These are phyloP conservation scores for Rhineura floridana DNA, from an alignment of 2,113 vertebrate genomes.

Conservation along the genomic window DNA sequence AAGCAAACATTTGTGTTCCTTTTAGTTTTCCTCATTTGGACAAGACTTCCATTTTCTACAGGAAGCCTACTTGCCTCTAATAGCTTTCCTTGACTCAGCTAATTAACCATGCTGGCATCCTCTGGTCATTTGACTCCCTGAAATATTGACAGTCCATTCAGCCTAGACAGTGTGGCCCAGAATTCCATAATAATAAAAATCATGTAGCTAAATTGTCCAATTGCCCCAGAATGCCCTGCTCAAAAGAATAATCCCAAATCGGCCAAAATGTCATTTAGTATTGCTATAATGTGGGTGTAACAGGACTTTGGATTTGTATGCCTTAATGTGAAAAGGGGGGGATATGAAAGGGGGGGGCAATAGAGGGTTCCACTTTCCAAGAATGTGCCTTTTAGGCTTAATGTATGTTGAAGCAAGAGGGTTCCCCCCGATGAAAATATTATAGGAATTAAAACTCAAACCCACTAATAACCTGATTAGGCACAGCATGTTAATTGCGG, in stretches of 20 bases:
- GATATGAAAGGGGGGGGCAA: not conserved
- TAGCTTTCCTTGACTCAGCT: not conserved
- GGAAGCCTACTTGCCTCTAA: not conserved
- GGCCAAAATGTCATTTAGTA: not conserved
- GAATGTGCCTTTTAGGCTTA: slow-evolving; percentile 45
- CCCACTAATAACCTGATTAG: slow-evolving; percentile 33
- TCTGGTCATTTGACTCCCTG: not conserved
- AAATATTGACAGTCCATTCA: not conserved
- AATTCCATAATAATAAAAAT: slow-evolving; percentile 10
- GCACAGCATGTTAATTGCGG: slow-evolving; percentile 21
- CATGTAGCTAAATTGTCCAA: not conserved
- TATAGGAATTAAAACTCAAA: slow-evolving; percentile 39
- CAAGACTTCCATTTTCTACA: too few relatives aligned
- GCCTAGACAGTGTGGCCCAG: not conserved
- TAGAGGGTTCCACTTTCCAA: slow-evolving; percentile 27
- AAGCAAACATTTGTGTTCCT: too few relatives aligned
- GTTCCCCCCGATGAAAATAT: slow-evolving; percentile 53
- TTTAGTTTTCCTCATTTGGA: too few relatives aligned
- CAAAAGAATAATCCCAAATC: slow-evolving; percentile 4
- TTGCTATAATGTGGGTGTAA: not conserved
- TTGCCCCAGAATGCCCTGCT: not conserved
- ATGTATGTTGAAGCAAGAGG: not conserved
- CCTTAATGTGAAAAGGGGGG: not conserved
- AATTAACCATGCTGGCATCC: not conserved
- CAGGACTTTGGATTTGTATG: slow-evolving; percentile 51